Evolutionary conservation across 2,888 invertebrate species (phyloP).

Genomic region (Phragmatobia fuliginosa): DNA sequence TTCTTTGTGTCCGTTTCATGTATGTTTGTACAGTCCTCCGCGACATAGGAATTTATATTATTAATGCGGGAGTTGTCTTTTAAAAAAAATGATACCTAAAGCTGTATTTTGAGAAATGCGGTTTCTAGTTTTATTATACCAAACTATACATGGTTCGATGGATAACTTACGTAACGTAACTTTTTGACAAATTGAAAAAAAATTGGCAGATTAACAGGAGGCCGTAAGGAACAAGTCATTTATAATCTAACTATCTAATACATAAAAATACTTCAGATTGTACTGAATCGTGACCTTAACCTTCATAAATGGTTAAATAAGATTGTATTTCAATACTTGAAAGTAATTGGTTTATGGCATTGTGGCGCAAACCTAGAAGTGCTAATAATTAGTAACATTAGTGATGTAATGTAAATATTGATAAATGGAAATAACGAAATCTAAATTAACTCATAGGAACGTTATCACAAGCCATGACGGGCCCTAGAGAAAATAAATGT

Average conservation of each 20-base stretch:
- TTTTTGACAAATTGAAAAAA: neutral
- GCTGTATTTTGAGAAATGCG: no score
- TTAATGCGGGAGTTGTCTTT: no score
- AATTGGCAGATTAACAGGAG: neutral
- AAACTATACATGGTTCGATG: no score
- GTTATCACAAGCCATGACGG: neutral
- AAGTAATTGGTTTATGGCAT: slow-evolving; percentile 47
- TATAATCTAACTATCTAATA: neutral
- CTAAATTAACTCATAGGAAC: neutral
- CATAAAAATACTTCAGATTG: neutral
- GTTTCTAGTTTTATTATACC: no score
- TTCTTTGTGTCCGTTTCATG: no score
- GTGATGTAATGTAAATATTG: slow-evolving; percentile 36
- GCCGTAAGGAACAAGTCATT: neutral
- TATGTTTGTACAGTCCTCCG: no score
- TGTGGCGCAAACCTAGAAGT: slow-evolving; percentile 48
- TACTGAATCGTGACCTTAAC: neutral
- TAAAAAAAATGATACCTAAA: no score
- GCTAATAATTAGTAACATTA: slow-evolving; percentile 41
- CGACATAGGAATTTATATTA: no score
- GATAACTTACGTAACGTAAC: no score
- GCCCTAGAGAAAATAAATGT: neutral
- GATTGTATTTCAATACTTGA: slow-evolving; percentile 1
- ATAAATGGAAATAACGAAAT: neutral
- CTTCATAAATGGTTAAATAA: slow-evolving; percentile 2